Evolutionary conservation across 2,797 vertebrate species (phyloP), one percentile per base, ranked within the genome.

Genomic region (Pangasius djambal): DNA sequence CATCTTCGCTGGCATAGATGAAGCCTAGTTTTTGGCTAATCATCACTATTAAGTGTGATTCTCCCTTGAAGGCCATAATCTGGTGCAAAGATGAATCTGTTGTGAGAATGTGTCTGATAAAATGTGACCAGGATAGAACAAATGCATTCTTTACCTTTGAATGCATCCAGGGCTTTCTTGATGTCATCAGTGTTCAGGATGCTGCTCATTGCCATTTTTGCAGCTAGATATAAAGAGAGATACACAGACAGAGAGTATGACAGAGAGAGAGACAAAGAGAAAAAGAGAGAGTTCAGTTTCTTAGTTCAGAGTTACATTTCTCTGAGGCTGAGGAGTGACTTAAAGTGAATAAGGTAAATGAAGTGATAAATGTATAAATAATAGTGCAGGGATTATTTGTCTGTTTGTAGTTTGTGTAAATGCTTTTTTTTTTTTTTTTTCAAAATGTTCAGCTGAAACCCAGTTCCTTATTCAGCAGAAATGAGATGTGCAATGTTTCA

Each of bases 131-230:
- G 89, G 5, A 50, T 16, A 28, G n/a, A 13, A 83, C 2, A 13
- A 82, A 61, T 57, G 13, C 20, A 6, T 83, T 44, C 3, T 95
- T 96, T 95, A 99, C 98, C 97, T 96, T 96, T 93, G 94, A 97
- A 99, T 94, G 97, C 96, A 92, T 96, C 97, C 86, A 99, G 93
- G 87, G 97, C 98, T 95, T 97, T 98, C 96, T 97, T 97, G 96
- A 99, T 98, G 95, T 99, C 97, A 88, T 97, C 98, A 88, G 94
- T 92, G 92, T 91, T 96, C 95, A 99, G 97, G 94, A 99, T 96
- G 94, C 97, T 97, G 95, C 95, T 97, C 97, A 99, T 99, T 92
- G 97, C 95, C 98, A 99, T 99, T 95, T 96, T 92, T 77, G 89
- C 94, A 94, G 92, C 90, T 90, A 72, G 75, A 89, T 12, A 87